phyloP scores from a whole-genome alignment of 1,140 invertebrate species.

The Diuraphis noxia region DNA sequence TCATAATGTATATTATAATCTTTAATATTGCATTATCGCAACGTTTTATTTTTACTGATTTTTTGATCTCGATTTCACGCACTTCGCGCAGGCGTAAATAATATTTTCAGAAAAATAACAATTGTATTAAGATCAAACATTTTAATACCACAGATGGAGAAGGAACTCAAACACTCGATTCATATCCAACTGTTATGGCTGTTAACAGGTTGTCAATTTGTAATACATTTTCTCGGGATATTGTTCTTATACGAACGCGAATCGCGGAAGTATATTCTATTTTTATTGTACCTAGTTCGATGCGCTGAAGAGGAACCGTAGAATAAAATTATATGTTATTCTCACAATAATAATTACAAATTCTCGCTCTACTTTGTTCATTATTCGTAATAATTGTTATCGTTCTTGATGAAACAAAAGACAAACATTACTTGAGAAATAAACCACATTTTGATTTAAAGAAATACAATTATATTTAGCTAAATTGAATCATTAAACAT shows the following conservation, averaged over 20 bases:
- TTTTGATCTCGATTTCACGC: background rate
- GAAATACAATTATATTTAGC: background rate
- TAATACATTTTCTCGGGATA: background rate
- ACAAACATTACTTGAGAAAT: background rate
- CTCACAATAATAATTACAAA: background rate
- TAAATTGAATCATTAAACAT: background rate
- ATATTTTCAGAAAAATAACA: constrained; percentile 14
- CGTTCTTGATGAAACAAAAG: background rate
- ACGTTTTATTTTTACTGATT: background rate
- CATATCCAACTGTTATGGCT: constrained; percentile 36
- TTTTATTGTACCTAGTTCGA: background rate
- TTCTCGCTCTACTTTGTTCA: constrained; percentile 22
- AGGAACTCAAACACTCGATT: background rate
- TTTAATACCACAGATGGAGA: background rate
- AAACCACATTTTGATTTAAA: background rate
- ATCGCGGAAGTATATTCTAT: background rate
- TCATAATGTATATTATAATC: background rate
- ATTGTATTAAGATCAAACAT: background rate
- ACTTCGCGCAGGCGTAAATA: background rate
- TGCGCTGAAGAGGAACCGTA: background rate
- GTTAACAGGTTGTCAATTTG: background rate
- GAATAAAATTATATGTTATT: background rate
- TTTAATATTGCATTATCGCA: background rate
- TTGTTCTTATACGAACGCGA: background rate
- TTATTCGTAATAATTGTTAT: background rate